Evolutionary conservation across 2,888 invertebrate species (phyloP).

Genomic region (Marronus borbonicus): DNA sequence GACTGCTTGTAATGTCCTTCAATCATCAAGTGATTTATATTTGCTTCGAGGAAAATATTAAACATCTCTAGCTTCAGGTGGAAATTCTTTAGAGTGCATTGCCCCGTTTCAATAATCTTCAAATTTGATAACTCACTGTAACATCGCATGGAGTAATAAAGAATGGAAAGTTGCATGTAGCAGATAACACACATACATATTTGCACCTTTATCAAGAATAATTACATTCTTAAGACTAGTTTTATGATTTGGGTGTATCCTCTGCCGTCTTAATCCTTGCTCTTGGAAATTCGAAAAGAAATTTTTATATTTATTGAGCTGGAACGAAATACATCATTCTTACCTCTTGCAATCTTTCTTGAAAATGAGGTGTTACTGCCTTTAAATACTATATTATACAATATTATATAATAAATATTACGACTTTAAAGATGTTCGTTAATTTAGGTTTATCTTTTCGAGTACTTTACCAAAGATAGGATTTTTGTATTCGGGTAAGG

Average conservation of each 20-base stretch:
- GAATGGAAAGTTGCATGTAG: background rate
- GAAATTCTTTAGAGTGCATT: constrained; percentile 10
- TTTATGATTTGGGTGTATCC: background rate
- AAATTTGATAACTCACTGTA: constrained; percentile 16
- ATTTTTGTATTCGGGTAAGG: no score
- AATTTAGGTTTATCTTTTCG: no score
- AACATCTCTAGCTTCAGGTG: constrained; percentile 1
- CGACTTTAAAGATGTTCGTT: no score
- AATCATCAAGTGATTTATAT: background rate
- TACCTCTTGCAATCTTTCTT: background rate
- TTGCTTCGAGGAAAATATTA: constrained; percentile 8
- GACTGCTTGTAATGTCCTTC: background rate
- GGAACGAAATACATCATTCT: background rate
- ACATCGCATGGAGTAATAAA: background rate
- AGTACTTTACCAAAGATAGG: no score
- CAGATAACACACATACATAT: background rate
- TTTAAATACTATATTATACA: no score
- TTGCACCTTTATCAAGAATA: background rate
- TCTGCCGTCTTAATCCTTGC: background rate
- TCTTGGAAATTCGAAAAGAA: background rate
- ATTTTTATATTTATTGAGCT: no score
- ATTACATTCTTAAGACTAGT: background rate
- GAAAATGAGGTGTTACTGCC: background rate
- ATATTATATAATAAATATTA: no score
- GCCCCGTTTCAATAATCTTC: background rate